phyloP scores from a whole-genome alignment of 2,113 vertebrate genomes.

The Pachypanchax playfairii region DNA sequence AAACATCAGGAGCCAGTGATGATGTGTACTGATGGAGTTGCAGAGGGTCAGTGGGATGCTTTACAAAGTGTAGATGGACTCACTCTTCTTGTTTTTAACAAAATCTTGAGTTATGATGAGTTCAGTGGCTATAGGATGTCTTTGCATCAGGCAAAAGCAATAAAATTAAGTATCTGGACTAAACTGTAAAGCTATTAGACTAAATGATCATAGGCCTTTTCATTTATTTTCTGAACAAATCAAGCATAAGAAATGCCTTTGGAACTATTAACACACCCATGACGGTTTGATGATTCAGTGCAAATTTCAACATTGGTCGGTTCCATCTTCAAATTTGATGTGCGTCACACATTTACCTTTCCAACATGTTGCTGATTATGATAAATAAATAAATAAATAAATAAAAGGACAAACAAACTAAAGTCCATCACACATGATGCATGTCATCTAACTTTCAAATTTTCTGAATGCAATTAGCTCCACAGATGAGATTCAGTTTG shows the following conservation, averaged over 20 bases:
- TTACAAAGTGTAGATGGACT: constrained; percentile 22
- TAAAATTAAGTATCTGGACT: constrained; percentile 14
- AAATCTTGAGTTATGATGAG: constrained; percentile 14
- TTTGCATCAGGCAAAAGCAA: constrained; percentile 4
- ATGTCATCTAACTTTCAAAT: not conserved
- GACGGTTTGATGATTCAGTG: no score
- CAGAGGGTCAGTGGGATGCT: constrained; percentile 32
- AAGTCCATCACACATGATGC: not conserved
- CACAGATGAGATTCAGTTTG: not conserved
- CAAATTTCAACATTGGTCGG: not conserved
- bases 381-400: not conserved
- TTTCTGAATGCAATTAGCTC: not conserved
- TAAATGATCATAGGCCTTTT: constrained; percentile 1
- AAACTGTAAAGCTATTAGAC: not conserved
- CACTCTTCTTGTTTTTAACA: constrained; percentile 34
- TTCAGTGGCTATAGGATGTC: constrained; percentile 25
- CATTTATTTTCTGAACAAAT: not conserved
- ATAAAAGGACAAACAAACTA: constrained; percentile 1
- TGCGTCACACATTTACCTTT: not conserved
- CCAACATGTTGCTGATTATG: not conserved
- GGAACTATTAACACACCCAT: not conserved
- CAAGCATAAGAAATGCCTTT: not conserved
- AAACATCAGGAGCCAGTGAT: constrained; percentile 25
- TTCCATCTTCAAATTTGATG: not conserved
- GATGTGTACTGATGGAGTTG: constrained; percentile 23